A percentile compares a stretch with the other conserved stretches of the same genome.
phyloP scores from a whole-genome alignment of 2,797 vertebrate genomes.

The Liparis tanakae region DNA sequence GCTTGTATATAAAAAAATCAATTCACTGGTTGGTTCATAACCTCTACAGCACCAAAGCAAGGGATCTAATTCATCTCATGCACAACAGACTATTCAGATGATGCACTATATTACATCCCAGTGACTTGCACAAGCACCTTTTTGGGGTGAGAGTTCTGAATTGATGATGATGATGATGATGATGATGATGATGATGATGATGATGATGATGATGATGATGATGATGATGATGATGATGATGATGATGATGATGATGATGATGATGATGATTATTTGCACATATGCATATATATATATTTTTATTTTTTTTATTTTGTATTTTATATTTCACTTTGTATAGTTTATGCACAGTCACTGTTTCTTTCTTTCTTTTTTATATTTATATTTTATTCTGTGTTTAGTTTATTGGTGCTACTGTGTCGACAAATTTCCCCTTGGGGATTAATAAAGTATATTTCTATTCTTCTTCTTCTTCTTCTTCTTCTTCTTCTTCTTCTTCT shows the following conservation, averaged over 20 bases:
- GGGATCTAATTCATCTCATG: slow-evolving; percentile 8
- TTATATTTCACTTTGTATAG: too few species aligned
- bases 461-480: too few species aligned
- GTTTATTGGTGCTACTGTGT: too few species aligned
- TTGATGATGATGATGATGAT: slow-evolving; percentile 33
- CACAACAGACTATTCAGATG: slow-evolving; percentile 30
- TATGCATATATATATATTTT: too few species aligned
- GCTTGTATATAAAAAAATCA: background rate
- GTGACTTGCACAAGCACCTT: slow-evolving; percentile 39
- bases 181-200: slow-evolving; percentile 15
- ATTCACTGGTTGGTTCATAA: background rate
- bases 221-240: slow-evolving; percentile 43
- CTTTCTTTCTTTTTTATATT: too few species aligned
- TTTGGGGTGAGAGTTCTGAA: slow-evolving; percentile 40
- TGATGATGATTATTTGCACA: slow-evolving; percentile 30
- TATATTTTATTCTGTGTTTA: too few species aligned
- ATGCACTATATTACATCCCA: slow-evolving; percentile 28
- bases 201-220: slow-evolving; percentile 32
- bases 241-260: slow-evolving; percentile 40
- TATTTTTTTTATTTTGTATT: too few species aligned
- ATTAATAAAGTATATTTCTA: too few species aligned
- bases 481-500: too few species aligned
- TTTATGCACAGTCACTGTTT: too few species aligned
- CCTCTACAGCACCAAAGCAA: background rate
- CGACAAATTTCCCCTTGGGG: too few species aligned